phyloP scores from a whole-genome alignment of 1,140 invertebrate genomes.

The Sarcophaga bullata region DNA sequence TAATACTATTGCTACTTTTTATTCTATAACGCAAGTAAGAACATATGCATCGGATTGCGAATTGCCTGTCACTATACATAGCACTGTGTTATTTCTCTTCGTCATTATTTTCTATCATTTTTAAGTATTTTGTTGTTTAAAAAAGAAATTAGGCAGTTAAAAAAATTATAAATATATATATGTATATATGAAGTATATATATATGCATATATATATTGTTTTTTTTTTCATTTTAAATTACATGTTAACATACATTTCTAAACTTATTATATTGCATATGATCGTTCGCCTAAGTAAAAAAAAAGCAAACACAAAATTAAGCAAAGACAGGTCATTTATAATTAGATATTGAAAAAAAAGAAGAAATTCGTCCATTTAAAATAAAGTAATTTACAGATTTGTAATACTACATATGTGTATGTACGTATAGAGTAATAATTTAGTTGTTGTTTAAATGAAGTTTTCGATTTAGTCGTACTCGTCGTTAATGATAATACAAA shows the following conservation, averaged over 20 bases:
- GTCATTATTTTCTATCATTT: no score
- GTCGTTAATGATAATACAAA: neutral
- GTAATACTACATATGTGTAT: neutral
- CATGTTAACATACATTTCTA: slow-evolving; percentile 13
- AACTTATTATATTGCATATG: neutral
- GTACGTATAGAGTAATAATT: slow-evolving; percentile 15
- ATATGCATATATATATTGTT: no score
- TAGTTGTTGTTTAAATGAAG: slow-evolving; percentile 24
- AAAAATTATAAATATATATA: no score
- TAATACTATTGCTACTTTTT: no score
- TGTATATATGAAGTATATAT: no score
- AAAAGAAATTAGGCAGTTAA: no score
- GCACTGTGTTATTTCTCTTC: no score
- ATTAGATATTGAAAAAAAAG: neutral
- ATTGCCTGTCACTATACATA: no score
- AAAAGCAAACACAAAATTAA: neutral
- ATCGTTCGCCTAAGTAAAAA: no score
- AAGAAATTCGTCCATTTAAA: neutral
- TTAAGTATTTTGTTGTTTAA: no score
- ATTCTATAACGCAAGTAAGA: no score
- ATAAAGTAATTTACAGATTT: neutral
- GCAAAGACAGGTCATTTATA: neutral
- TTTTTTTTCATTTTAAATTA: neutral
- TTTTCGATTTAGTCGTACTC: slow-evolving; percentile 20
- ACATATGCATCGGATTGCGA: no score